Evolutionary conservation across 64 coral and sea anemone species (phyloP).

Genomic region (Pachyseris speciosa): DNA sequence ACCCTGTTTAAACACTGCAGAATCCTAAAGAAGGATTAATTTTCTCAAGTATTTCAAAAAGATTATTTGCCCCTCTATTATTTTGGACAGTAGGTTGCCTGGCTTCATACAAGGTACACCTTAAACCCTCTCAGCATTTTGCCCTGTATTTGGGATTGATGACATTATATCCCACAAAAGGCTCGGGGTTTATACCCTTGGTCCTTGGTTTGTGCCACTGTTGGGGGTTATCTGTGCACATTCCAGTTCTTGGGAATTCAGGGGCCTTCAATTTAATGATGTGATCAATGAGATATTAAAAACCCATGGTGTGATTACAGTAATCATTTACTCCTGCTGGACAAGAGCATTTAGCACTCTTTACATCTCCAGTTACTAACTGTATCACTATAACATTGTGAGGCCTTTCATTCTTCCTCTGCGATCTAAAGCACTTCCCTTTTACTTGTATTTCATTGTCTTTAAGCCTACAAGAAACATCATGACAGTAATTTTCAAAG

Average conservation of each 20-base stretch:
- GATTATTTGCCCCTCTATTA: constrained; percentile 33
- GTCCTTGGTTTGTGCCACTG: constrained; percentile 79
- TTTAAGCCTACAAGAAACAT: background rate
- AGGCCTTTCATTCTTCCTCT: constrained; percentile 32
- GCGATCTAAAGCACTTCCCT: constrained; percentile 57
- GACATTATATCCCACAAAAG: constrained; percentile 61
- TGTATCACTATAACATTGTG: constrained; percentile 4
- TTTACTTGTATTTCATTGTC: constrained; percentile 38
- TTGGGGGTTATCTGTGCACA: constrained; percentile 74
- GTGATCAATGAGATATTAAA: constrained; percentile 77
- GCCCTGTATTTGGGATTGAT: constrained; percentile 35
- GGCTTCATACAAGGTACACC: constrained; percentile 65
- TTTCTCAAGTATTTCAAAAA: constrained; percentile 34
- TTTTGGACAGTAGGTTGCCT: constrained; percentile 41
- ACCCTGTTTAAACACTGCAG: constrained; percentile 15
- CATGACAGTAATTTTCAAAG: constrained; percentile 58
- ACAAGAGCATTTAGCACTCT: constrained; percentile 60
- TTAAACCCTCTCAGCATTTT: constrained; percentile 42
- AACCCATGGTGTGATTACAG: constrained; percentile 63
- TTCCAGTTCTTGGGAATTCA: constrained; percentile 56
- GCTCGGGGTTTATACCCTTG: constrained; percentile 53
- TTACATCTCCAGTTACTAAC: constrained; percentile 38
- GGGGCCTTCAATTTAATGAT: constrained; percentile 47
- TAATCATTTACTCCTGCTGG: constrained; percentile 59
- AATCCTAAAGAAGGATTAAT: constrained; percentile 65